These are phyloP conservation scores for Slavum lentiscoides DNA, from an alignment of 2,888 invertebrate genomes.

Conservation along the genomic window DNA sequence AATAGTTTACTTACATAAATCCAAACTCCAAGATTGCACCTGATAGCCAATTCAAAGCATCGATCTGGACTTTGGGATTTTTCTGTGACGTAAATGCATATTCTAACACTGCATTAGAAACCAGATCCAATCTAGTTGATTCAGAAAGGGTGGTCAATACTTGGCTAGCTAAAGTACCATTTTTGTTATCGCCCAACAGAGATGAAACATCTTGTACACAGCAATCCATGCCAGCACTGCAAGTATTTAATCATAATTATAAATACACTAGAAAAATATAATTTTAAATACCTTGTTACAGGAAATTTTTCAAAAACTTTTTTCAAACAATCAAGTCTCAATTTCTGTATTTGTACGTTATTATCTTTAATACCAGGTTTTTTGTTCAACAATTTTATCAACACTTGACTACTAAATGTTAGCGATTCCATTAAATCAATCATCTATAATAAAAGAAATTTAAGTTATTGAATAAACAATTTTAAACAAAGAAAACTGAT, in stretches of 20 bases:
- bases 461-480: neutral
- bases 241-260: slow-evolving; percentile 55
- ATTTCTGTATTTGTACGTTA: slow-evolving; percentile 87
- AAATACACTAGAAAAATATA: slow-evolving; percentile 31
- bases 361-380: slow-evolving; percentile 88
- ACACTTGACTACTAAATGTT: slow-evolving; percentile 73
- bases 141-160: slow-evolving; percentile 78
- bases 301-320: slow-evolving; percentile 76
- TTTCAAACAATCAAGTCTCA: slow-evolving; percentile 78
- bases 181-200: slow-evolving; percentile 83
- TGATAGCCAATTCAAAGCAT: slow-evolving; percentile 79
- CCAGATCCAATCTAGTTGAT: slow-evolving; percentile 74
- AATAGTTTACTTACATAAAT: slow-evolving; percentile 67
- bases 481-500: slow-evolving; percentile 7
- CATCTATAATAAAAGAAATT: slow-evolving; percentile 58
- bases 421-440: slow-evolving; percentile 68
- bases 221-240: slow-evolving; percentile 72
- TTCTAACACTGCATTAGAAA: slow-evolving; percentile 72
- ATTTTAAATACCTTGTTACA: slow-evolving; percentile 65
- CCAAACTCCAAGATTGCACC: slow-evolving; percentile 85
- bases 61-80: slow-evolving; percentile 88
- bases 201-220: slow-evolving; percentile 80
- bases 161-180: slow-evolving; percentile 70
- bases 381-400: slow-evolving; percentile 73
- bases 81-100: slow-evolving; percentile 81